Percentiles rank a stretch among this genome's conserved stretches.
Evolutionary conservation across 2,113 vertebrate species (phyloP).

Genomic region (Marmota flaviventris): DNA sequence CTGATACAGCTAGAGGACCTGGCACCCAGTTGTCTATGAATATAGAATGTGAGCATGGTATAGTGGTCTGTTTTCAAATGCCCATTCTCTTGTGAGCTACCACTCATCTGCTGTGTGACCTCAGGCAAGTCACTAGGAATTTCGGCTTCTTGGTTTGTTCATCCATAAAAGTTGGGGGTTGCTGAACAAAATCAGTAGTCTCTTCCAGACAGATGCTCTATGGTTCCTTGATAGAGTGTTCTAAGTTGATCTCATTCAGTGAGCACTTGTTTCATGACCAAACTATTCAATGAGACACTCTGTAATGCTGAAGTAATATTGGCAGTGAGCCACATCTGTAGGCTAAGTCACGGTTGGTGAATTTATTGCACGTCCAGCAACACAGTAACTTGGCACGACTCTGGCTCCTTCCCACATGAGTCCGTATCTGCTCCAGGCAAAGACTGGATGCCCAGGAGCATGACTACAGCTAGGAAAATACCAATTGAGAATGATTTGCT

Average conservation of each 20-base stretch:
- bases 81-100: background rate
- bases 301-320: background rate
- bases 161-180: background rate
- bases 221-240: background rate
- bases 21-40: background rate
- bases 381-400: background rate
- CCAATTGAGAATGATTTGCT: background rate
- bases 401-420: background rate
- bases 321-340: background rate
- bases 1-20: background rate
- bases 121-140: background rate
- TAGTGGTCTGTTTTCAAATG: background rate
- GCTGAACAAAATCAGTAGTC: background rate
- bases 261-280: background rate
- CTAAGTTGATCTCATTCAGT: background rate
- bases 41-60: background rate
- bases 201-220: background rate
- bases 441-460: background rate
- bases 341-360: background rate
- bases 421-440: background rate
- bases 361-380: background rate
- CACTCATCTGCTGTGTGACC: background rate
- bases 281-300: background rate
- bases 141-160: background rate
- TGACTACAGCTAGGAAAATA: background rate